These are phyloP conservation scores for Calliopum simillimum DNA, from an alignment of 2,888 invertebrate genomes.

Conservation along the genomic window DNA sequence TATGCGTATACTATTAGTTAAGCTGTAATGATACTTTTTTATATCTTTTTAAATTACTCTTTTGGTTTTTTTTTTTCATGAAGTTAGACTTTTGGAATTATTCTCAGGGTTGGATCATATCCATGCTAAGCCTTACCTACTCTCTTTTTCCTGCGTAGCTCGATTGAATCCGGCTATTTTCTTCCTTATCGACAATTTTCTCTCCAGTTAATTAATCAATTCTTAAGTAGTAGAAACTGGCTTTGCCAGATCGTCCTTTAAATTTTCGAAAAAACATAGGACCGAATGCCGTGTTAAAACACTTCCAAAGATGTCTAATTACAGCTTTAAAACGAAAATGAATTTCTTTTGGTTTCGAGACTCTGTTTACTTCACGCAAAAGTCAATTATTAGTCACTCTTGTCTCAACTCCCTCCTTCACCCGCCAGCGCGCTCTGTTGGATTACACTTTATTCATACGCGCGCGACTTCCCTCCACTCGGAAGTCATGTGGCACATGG, in stretches of 20 bases:
- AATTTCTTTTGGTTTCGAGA: conserved; percentile 9
- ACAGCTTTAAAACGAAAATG: conserved; percentile 28
- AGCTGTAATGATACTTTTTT: too few relatives aligned
- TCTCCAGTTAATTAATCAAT: too few relatives aligned
- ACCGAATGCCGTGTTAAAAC: conserved; percentile 25
- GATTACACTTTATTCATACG: background rate
- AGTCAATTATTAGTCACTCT: conserved; percentile 23
- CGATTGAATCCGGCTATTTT: too few relatives aligned
- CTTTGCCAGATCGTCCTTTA: too few relatives aligned
- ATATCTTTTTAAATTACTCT: background rate
- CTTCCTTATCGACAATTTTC: too few relatives aligned
- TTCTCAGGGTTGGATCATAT: too few relatives aligned
- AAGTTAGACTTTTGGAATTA: too few relatives aligned
- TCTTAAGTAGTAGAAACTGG: too few relatives aligned
- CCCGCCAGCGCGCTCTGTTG: background rate
- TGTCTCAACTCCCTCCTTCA: background rate
- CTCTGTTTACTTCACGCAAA: conserved; percentile 26
- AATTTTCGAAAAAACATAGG: too few relatives aligned
- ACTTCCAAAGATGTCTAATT: conserved; percentile 28
- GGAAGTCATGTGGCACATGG: background rate
- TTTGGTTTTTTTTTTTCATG: background rate
- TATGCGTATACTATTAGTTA: too few relatives aligned
- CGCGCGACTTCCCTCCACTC: background rate
- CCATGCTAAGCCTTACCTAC: too few relatives aligned
- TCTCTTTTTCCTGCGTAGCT: too few relatives aligned